Evolutionary conservation across 35 echinoderm and acorn worm genomes (phyloP).

Genomic region (Ophioderma brevispina): DNA sequence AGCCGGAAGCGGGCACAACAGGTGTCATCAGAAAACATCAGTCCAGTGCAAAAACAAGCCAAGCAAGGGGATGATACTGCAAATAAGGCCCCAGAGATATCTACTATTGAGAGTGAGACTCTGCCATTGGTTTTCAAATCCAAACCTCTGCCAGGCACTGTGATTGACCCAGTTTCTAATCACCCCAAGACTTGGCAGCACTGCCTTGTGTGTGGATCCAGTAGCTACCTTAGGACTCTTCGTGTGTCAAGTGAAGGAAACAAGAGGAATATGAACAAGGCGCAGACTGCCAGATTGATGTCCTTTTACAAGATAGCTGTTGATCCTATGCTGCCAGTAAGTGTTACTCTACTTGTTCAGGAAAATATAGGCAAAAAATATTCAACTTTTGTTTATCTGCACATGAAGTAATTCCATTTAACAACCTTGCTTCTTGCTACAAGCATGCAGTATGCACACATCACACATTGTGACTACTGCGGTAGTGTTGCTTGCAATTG

Average conservation of each 20-base stretch:
- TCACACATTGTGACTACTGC: too few species aligned
- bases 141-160: background rate
- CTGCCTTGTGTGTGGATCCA: background rate
- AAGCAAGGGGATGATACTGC: background rate
- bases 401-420: too few species aligned
- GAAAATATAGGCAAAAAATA: too few species aligned
- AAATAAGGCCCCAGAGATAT: background rate
- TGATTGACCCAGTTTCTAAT: background rate
- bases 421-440: too few species aligned
- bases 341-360: background rate
- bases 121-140: background rate
- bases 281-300: background rate
- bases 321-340: background rate
- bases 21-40: background rate
- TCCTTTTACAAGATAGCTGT: background rate
- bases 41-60: background rate
- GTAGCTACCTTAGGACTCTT: background rate
- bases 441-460: too few species aligned
- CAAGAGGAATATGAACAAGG: background rate
- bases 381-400: too few species aligned
- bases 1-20: background rate
- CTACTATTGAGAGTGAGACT: background rate
- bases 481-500: too few species aligned
- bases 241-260: background rate
- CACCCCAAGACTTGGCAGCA: background rate